Evolutionary conservation across 2,888 invertebrate species (phyloP).

Genomic region (Drosophila melanocephala): DNA sequence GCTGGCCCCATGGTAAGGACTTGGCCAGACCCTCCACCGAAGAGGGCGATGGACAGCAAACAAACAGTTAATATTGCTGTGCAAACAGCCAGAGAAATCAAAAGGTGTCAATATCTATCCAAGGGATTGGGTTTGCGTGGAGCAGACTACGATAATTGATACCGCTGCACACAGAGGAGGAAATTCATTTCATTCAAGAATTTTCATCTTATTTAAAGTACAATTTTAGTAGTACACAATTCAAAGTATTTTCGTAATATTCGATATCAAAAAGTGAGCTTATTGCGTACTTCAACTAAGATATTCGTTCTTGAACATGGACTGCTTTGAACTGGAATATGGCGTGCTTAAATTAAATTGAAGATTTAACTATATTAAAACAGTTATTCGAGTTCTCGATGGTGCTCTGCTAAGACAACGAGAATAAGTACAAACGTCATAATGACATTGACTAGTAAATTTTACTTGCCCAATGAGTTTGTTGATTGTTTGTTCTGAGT

Average conservation of each 20-base stretch:
- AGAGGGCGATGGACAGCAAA: neutral
- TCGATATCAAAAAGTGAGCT: neutral
- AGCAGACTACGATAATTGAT: neutral
- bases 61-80: constrained; percentile 4
- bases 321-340: neutral
- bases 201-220: neutral
- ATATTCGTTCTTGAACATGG: neutral
- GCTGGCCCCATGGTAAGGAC: constrained; percentile 6
- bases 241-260: neutral
- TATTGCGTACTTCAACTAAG: neutral
- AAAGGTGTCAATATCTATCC: constrained; percentile 14
- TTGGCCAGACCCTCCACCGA: constrained; percentile 7
- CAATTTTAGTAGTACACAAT: neutral
- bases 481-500: neutral
- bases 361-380: neutral
- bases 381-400: neutral
- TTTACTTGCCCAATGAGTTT: neutral
- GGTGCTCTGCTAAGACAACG: neutral
- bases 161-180: neutral
- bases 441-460: neutral
- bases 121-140: neutral
- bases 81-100: constrained; percentile 4
- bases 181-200: neutral
- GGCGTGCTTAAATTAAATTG: neutral
- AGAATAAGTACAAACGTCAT: neutral